Evolutionary conservation across 2,113 vertebrate species (phyloP).

Genomic region (Morone saxatilis): DNA sequence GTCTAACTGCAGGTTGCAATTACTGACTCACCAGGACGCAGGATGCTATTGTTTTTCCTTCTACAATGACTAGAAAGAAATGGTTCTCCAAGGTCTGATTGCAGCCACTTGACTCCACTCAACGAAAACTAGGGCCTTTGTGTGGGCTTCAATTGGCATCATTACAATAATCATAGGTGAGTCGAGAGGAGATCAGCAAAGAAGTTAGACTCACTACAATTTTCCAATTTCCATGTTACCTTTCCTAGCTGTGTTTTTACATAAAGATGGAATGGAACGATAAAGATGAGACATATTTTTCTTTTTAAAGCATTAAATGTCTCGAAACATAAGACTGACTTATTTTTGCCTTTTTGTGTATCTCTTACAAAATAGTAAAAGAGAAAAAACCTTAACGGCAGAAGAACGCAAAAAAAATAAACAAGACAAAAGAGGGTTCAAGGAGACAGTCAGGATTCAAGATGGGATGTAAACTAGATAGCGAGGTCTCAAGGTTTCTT

Average conservation of each 20-base stretch:
- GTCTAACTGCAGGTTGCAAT: constrained; percentile 68
- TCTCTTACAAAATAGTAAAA: background rate
- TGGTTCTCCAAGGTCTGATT: constrained; percentile 51
- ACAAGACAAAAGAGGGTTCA: background rate
- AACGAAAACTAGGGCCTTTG: constrained; percentile 32
- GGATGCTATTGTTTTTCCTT: constrained; percentile 68
- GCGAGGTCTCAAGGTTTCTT: constrained; percentile 65
- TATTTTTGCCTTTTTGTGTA: constrained; percentile 14
- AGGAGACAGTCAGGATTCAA: background rate
- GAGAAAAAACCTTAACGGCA: background rate
- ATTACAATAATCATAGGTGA: constrained; percentile 62
- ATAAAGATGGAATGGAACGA: background rate
- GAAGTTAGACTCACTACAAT: constrained; percentile 5
- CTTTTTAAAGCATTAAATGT: background rate
- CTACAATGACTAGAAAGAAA: constrained; percentile 44
- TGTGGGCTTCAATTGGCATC: constrained; percentile 42
- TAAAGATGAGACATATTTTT: background rate
- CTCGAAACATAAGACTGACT: constrained; percentile 14
- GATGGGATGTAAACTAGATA: constrained; percentile 17
- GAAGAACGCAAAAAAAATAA: constrained; percentile 10
- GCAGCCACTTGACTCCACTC: constrained; percentile 37
- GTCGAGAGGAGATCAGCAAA: constrained; percentile 10
- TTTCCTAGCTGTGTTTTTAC: constrained; percentile 3
- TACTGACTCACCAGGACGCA: constrained; percentile 64
- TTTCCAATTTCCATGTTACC: constrained; percentile 13